Evolutionary conservation across 2,113 vertebrate genomes (phyloP).

Genomic region (Pandion haliaetus): DNA sequence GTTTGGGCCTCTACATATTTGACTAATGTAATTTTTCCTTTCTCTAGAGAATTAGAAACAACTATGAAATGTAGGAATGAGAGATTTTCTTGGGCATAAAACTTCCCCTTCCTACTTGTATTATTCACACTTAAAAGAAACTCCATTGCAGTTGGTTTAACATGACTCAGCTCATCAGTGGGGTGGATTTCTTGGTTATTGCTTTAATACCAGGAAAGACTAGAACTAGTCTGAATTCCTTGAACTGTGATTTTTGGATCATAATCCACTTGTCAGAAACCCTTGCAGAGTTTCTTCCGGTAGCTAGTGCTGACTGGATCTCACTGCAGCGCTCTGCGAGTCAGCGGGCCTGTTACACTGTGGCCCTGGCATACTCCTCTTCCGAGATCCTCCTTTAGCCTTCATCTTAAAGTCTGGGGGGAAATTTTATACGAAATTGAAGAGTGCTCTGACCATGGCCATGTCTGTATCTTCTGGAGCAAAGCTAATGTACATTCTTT

Average conservation of each 20-base stretch:
- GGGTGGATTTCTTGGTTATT: neutral
- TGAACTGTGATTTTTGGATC: neutral
- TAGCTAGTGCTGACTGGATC: neutral
- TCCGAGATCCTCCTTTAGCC: neutral
- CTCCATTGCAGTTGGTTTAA: neutral
- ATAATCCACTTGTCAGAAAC: neutral
- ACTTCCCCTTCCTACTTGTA: neutral
- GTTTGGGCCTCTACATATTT: neutral
- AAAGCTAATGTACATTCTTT: accelerated
- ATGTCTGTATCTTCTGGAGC: accelerated
- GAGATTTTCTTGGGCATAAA: neutral
- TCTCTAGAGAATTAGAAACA: neutral
- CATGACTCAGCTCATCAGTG: neutral
- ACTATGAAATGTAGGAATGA: neutral
- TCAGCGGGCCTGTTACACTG: neutral
- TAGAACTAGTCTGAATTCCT: neutral
- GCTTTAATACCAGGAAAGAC: neutral
- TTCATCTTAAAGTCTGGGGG: neutral
- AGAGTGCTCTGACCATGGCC: accelerated
- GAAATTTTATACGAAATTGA: neutral
- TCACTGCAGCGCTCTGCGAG: neutral
- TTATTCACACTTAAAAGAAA: neutral
- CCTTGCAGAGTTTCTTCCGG: neutral
- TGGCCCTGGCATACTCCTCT: neutral
- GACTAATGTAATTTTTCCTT: neutral